Evolutionary conservation across 30 jellyfish, hydroid and myxozoan genomes (phyloP), one percentile per base, ranked within the genome.

Genomic region (Sanderia malayensis): DNA sequence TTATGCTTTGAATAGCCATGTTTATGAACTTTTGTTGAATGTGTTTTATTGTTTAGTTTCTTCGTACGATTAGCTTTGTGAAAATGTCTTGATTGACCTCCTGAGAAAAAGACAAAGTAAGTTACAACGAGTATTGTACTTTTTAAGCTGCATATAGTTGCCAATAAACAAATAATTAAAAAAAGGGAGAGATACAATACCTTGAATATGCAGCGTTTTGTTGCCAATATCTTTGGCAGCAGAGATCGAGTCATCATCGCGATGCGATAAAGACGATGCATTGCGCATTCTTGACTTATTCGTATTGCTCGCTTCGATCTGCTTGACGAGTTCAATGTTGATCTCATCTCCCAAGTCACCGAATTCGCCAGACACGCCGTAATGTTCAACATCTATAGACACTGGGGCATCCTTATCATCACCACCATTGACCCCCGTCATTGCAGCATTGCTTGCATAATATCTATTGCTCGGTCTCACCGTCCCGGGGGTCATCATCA

Each of bases 281-380:
- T 15, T 49, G 8, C 25, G 25, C 8, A 49, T 49, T 4, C 80
- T 55, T 24, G 79, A 70, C 73, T 23, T 61, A 23, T 75, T 29
- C 8, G 32, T 65, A 8, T 46, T 61, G 30, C 80, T 76, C 70
- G 61, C 68, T 53, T 76, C 68, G 4, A 64, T 59, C 18, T 74
- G 66, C 41, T 60, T 58, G 55, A 74, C 67, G 6, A 76, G 58
- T 53, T 61, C 74, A 21, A 76, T 37, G 29, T 76, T 76, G 22
- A 76, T 53, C 44, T 76, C 80, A 46, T 76, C 88, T 9, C 88
- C 88, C 8, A 76, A 23, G 44, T 76, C 80, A 0, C 88, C 88
- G 63, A 33, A 76, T 44, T 64, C 55, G n/a, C 88, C 88, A 32
- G 80, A 76, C 19, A 49, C 73, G 2, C 88, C 88, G 46, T 76